phyloP scores from a whole-genome alignment of 2,113 vertebrate species.

The Tragelaphus strepsiceros region DNA sequence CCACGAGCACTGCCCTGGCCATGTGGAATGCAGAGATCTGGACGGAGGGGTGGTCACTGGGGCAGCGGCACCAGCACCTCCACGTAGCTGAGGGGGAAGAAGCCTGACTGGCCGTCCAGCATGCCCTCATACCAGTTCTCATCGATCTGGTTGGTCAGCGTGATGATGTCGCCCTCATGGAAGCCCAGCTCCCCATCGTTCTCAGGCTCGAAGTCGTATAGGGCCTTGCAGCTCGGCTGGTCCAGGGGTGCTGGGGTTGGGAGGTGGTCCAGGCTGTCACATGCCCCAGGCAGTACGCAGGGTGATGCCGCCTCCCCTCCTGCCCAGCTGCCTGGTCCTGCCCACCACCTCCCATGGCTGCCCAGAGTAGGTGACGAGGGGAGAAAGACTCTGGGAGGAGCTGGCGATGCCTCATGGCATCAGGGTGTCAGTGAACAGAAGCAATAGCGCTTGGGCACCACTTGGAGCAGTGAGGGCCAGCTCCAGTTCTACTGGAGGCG shows the following conservation, averaged over 20 bases:
- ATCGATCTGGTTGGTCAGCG: slow-evolving; percentile 97
- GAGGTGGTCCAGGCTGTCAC: background rate
- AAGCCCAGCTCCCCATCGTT: slow-evolving; percentile 98
- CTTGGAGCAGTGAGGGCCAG: background rate
- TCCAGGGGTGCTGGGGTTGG: slow-evolving; percentile 81
- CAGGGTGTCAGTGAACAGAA: background rate
- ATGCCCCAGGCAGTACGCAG: background rate
- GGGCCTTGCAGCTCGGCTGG: slow-evolving; percentile 95
- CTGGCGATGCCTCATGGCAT: fast-evolving
- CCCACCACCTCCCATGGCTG: background rate
- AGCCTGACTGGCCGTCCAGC: slow-evolving; percentile 94
- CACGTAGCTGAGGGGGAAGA: slow-evolving; percentile 98
- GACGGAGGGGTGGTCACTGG: slow-evolving; percentile 76
- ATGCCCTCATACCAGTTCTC: slow-evolving; percentile 99
- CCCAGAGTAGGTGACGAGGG: background rate
- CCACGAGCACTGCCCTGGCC: slow-evolving; percentile 29
- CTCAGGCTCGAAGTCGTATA: slow-evolving; percentile 97
- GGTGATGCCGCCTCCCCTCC: background rate
- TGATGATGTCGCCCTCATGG: slow-evolving; percentile 96
- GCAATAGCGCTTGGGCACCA: background rate
- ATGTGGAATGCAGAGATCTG: slow-evolving; percentile 35
- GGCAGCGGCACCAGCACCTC: slow-evolving; percentile 94
- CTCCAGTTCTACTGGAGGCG: background rate
- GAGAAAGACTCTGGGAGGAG: background rate
- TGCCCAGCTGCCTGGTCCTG: background rate